Conservation (phyloP, 2,113 vertebrate species). For the Mixornis gularis region DNA sequence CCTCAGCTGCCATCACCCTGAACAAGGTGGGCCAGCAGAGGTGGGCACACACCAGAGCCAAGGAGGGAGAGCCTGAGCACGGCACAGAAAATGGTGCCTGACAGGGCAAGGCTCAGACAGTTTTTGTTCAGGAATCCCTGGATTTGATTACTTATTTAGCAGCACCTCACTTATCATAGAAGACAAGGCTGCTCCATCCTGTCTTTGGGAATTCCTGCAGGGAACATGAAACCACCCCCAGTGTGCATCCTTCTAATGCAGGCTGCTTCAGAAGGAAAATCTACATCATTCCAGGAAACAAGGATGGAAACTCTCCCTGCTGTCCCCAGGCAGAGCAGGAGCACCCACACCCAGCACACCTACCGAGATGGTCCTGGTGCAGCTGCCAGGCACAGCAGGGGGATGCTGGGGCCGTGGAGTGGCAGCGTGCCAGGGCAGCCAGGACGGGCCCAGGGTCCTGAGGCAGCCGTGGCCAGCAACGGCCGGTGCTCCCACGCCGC, state of each 20-base stretch:
- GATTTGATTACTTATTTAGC: not conserved
- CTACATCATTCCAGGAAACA: rapidly evolving
- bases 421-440: not conserved
- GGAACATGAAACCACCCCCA: not conserved
- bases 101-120: not conserved
- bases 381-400: slow-evolving; percentile 66
- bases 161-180: not conserved
- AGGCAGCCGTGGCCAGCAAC: not conserved
- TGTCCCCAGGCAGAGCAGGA: not conserved
- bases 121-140: not conserved
- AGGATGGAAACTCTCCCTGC: not conserved
- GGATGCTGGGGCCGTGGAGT: slow-evolving; percentile 11
- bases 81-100: not conserved
- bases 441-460: not conserved
- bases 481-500: not conserved
- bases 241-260: rapidly evolving
- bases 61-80: not conserved
- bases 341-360: not conserved
- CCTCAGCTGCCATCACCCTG: not conserved
- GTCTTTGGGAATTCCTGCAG: not conserved
- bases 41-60: not conserved
- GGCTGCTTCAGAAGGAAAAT: not conserved
- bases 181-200: not conserved
- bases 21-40: not conserved
- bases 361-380: slow-evolving; percentile 72